phyloP scores from a whole-genome alignment of 2,888 invertebrate genomes.

The Acrobasis suavella region DNA sequence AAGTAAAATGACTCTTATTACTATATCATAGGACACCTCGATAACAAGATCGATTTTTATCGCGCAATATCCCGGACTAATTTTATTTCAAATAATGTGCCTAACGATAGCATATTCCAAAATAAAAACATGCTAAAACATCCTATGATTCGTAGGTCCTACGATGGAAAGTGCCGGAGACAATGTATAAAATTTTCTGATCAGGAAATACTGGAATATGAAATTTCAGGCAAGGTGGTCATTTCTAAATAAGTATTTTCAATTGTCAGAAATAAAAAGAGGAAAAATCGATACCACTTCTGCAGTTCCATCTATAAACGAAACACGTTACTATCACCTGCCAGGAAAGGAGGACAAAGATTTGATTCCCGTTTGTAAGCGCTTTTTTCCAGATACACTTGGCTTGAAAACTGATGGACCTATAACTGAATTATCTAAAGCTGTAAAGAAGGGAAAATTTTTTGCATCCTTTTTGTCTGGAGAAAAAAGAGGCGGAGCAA shows the following conservation, averaged over 20 bases:
- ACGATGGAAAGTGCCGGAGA: too few relatives aligned
- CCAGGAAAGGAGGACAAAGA: conserved; percentile 22
- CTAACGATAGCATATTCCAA: conserved; percentile 20
- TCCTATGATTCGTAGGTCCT: conserved; percentile 20
- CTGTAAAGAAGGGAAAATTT: conserved; percentile 1
- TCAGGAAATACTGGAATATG: background rate
- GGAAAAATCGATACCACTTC: conserved; percentile 10
- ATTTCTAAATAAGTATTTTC: conserved; percentile 21
- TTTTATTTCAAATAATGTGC: conserved; percentile 20
- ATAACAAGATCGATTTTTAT: too few relatives aligned
- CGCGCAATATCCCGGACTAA: conserved; percentile 3
- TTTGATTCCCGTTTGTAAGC: too few relatives aligned
- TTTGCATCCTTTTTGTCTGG: conserved; percentile 1
- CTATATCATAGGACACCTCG: too few relatives aligned
- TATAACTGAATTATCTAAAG: conserved; percentile 2
- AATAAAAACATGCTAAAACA: conserved; percentile 21
- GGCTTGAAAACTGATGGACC: conserved; percentile 2
- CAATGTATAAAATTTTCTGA: too few relatives aligned
- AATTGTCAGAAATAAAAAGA: conserved; percentile 20
- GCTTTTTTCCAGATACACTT: too few relatives aligned
- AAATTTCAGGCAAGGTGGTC: conserved; percentile 16
- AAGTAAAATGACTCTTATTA: too few relatives aligned
- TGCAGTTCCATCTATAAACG: conserved; percentile 4
- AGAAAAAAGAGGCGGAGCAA: background rate
- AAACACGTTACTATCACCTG: conserved; percentile 22